Evolutionary conservation across 2,888 invertebrate species (phyloP).

Genomic region (Thereva unica): DNA sequence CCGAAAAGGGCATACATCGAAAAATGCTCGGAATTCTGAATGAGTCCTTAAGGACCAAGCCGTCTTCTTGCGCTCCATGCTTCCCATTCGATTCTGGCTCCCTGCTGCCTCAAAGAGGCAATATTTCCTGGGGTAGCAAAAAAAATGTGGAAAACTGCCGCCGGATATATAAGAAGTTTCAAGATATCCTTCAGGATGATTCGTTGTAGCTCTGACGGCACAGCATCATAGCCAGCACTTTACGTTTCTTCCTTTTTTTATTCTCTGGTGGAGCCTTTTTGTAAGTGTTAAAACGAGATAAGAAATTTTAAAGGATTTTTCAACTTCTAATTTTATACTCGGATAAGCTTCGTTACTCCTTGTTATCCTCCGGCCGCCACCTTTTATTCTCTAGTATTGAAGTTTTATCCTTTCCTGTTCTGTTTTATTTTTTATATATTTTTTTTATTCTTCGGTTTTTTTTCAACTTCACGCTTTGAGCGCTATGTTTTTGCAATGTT

Average conservation of each 20-base stretch:
- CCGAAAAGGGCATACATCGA: not conserved
- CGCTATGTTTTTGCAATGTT: too few relatives aligned
- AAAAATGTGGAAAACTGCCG: slow-evolving; percentile 27
- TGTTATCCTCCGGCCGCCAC: slow-evolving; percentile 6
- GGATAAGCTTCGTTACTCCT: slow-evolving; percentile 30
- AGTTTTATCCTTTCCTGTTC: slow-evolving; percentile 23
- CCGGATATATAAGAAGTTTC: slow-evolving; percentile 20
- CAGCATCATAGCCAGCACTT: slow-evolving; percentile 10
- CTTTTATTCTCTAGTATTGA: slow-evolving; percentile 10
- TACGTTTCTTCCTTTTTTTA: not conserved
- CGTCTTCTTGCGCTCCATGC: slow-evolving; percentile 7
- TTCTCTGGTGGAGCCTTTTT: slow-evolving; percentile 5
- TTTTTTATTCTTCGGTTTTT: slow-evolving; percentile 8
- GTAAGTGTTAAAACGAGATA: slow-evolving; percentile 29
- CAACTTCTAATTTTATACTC: slow-evolving; percentile 32
- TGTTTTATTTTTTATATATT: too few relatives aligned
- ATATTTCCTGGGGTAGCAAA: not conserved
- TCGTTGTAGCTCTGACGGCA: slow-evolving; percentile 22
- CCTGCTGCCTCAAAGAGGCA: too few relatives aligned
- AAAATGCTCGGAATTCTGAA: slow-evolving; percentile 11
- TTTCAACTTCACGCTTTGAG: not conserved
- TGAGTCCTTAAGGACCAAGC: slow-evolving; percentile 15
- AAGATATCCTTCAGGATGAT: slow-evolving; percentile 32
- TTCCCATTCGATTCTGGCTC: slow-evolving; percentile 2
- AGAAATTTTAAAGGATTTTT: slow-evolving; percentile 29